Evolutionary conservation across 2,888 invertebrate genomes (phyloP), one percentile per base, ranked within the genome.

Genomic region (Zelleria hepariella): DNA sequence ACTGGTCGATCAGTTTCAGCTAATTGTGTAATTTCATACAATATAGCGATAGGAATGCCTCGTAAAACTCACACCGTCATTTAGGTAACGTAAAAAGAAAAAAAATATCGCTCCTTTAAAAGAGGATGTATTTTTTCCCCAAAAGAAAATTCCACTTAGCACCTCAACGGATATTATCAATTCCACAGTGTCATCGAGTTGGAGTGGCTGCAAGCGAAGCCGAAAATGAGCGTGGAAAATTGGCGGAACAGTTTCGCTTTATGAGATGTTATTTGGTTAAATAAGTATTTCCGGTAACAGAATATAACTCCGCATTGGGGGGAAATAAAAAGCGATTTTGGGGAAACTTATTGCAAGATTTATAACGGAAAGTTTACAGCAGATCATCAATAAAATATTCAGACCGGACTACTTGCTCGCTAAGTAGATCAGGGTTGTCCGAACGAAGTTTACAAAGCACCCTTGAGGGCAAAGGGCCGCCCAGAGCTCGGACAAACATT

Each of bases 151-250:
- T 24, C 58, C 20, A 18, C 18, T 58, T 69, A 65, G 67, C 72
- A 75, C 71, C 65, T 77, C 73, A 71, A 82, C 72, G 77, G 70
- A 61, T 68, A 75, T 81, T 78, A 78, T 66, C 68, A 60, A 65
- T 67, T 63, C 61, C 65, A 69, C 64, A 72, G 67, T 63, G 72
- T 73, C 75, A 73, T 23, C 20, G 51, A 8, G 20, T 51, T 32
- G 55, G 18, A 25, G 25, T 71, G 69, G 76, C 74, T 71, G 66
- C 68, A 68, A 67, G 66, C 62, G 61, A 66, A 72, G 73, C 73
- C 70, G 73, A 67, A 78, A 82, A 80, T 77, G 72, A 74, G 74
- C 72, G 70, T 68, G 63, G 67, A 70, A 80, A 80, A 84, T 84
- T 78, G 70, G 71, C 80, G 75, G 74, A 73, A 75, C 80, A 61